Base-by-base conservation (phyloP, 64 coral and sea anemone species). In the Dendrophyllia cribrosa region DNA sequence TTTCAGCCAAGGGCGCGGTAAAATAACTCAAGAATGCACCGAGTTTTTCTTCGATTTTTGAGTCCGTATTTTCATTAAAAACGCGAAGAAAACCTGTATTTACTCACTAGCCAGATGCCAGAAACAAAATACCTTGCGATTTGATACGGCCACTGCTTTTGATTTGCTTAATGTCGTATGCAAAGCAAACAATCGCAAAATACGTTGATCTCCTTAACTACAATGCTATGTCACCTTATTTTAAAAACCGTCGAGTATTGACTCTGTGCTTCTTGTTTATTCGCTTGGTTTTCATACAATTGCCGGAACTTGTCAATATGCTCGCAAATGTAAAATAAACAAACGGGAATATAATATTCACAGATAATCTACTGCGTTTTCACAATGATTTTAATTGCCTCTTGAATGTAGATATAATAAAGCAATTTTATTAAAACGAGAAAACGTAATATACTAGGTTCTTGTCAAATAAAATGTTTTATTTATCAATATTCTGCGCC, bases 111-210 rank as follows among this genome's bases (percentile, higher is more conserved):
- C 13, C 78, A 82, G 78, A 82, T 82, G 59, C 13, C 25, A 50
- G 78, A 64, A 82, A 64, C 59, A 44, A 26, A 47, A 82, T 82
- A 82, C 78, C 16, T 82, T n/a, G 43, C 14, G 24, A 47, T 63
- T 64, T 82, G 34, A 46, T 64, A 82, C 43, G 4, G 43, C 14
- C 13, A 1, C 9, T 45, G 44, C 53, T 56, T 5, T 7, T 19
- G 46, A 12, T 9, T 77, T 12, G 51, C 10, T 34, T 12, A 64
- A 64, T 55, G 74, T 21, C 74, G 52, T 77, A 48, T 17, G 20
- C 7, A 21, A 21, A 11, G 7, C 5, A 16, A 46, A 82, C 78
- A 82, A 64, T 64, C 2, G 16, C 15, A 34, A 49, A 49, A 53
- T n/a, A 5, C 1, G 12, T 11, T 15, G 19, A 43, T 75, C 17